Evolutionary conservation across 1,140 invertebrate species (phyloP), one percentile per base, ranked within the genome.

Genomic region (Diachasma alloeum): DNA sequence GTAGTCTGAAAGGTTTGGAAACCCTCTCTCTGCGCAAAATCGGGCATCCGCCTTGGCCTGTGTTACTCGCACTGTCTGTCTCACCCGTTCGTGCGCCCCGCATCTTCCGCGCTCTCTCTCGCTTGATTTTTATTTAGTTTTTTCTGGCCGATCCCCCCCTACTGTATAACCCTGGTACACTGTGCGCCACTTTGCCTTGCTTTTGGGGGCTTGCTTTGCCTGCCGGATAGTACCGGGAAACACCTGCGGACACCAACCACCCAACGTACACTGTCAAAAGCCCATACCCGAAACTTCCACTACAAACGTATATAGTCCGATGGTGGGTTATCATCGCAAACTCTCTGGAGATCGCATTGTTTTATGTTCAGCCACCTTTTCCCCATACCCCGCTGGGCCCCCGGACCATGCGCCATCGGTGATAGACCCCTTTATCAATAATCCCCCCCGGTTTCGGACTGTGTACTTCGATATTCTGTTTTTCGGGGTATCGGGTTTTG

Each of bases 401-500:
- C 59, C 4, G 19, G 19, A 26, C 59, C 59, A 75, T 76, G 76
- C 74, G 68, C 74, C 67, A 76, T 75, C 74, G n/a, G 69, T 70
- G 76, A 63, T 63, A 22, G 59, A 63, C 59, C 74, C 79, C 76
- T 81, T 82, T 82, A 82, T 82, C 81, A 81, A 82, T 82, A 82
- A 82, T 79, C 78, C 6, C 31, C 31, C 76, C 75, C 67, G 44
- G 75, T 48, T 69, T 46, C 56, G 74, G 19, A 53, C 31, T 26
- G 11, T 72, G 15, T 72, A 59, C 53, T 36, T 59, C 10, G 46
- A 36, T 56, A 56, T 72, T 72, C 37, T 71, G 42, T 48, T n/a
- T 22, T 46, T 46, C 0, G 15, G 9, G n/a, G 15, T 31, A 31
- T 36, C 19, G 17, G 59, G 22, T 1, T 1, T 6, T 56, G 19